A percentile compares a stretch with the other conserved stretches of the same genome.
Conservation (phyloP, 2,888 invertebrate species). For the Malacosoma neustria region DNA sequence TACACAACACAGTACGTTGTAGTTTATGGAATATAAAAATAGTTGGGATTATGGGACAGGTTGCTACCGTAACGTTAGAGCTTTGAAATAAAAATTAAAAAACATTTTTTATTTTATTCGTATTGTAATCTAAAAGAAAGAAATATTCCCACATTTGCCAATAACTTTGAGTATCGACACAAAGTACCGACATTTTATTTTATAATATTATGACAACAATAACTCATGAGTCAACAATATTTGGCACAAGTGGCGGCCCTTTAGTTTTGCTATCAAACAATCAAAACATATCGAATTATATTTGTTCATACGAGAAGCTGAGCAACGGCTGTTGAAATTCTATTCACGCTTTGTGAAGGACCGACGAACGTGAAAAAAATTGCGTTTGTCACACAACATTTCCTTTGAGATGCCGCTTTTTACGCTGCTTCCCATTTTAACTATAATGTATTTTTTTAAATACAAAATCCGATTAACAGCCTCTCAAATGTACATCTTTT, state of each 20-base stretch:
- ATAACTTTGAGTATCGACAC: constrained; percentile 36
- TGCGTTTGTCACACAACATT: constrained; percentile 35
- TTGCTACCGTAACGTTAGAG: no score
- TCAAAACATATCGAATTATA: constrained; percentile 53
- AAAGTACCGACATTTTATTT: constrained; percentile 18
- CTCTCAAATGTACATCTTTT: neutral
- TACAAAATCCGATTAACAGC: constrained; percentile 26
- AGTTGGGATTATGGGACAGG: no score
- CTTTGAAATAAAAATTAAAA: no score
- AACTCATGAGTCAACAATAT: constrained; percentile 37
- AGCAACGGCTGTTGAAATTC: constrained; percentile 47
- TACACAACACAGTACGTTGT: no score
- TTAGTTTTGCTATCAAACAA: constrained; percentile 53
- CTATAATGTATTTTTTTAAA: constrained; percentile 10
- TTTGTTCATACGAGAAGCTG: constrained; percentile 24
- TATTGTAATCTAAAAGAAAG: no score
- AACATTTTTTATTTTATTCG: no score
- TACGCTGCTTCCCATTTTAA: constrained; percentile 14
- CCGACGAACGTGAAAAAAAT: constrained; percentile 38
- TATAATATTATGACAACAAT: neutral
- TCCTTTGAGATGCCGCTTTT: constrained; percentile 35
- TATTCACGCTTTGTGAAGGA: constrained; percentile 41
- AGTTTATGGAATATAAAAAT: no score
- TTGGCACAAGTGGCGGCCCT: constrained; percentile 43
- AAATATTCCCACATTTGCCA: constrained; percentile 7